phyloP scores from a whole-genome alignment of 2,797 vertebrate genomes.

The Danionella dracula region DNA sequence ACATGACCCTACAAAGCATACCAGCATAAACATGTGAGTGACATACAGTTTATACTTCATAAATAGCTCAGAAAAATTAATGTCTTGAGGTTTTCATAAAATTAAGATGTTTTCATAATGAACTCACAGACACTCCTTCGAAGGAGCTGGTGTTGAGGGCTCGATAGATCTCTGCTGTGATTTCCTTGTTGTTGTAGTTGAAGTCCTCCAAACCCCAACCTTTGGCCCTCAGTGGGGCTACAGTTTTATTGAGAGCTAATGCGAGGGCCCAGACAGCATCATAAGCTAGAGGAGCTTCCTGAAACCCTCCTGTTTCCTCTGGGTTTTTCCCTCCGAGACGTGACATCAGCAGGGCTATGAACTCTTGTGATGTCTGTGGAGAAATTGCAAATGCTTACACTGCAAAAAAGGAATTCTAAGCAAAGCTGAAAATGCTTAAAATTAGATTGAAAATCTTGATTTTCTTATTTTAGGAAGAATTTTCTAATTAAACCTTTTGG shows the following conservation, averaged over 20 bases:
- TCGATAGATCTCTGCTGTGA: constrained; percentile 89
- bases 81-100: neutral
- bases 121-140: constrained; percentile 86
- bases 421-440: too few relatives aligned
- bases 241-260: constrained; percentile 90
- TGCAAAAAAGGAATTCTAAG: too few relatives aligned
- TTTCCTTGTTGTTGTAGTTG: constrained; percentile 94
- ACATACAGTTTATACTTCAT: neutral
- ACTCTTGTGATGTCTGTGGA: constrained; percentile 87
- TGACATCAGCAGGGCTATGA: constrained; percentile 82
- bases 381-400: constrained; percentile 15
- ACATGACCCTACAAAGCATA: constrained; percentile 81
- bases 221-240: constrained; percentile 76
- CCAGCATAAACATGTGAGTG: neutral
- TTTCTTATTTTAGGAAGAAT: too few relatives aligned
- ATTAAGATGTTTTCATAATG: too few relatives aligned
- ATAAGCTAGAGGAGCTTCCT: constrained; percentile 90
- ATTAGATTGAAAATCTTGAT: too few relatives aligned
- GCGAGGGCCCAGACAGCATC: constrained; percentile 94
- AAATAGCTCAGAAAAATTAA: neutral
- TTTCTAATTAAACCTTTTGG: too few relatives aligned
- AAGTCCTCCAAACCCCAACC: constrained; percentile 86
- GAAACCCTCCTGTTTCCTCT: constrained; percentile 89
- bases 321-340: constrained; percentile 83
- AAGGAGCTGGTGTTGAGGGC: constrained; percentile 95